phyloP scores from a whole-genome alignment of 35 echinoderm and acorn worm species.

The Nesometra sesokonis region DNA sequence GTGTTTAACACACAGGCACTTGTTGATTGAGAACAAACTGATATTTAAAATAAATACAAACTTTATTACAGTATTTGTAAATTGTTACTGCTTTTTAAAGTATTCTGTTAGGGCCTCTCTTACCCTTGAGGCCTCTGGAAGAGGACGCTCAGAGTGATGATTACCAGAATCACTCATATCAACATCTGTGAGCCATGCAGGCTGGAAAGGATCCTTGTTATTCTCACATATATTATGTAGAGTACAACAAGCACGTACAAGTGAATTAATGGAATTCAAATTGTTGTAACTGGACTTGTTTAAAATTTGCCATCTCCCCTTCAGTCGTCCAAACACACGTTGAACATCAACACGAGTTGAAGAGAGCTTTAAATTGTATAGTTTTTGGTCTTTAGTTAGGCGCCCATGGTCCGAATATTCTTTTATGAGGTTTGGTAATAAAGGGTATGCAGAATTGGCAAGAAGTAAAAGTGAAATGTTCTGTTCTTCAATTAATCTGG shows the following conservation, averaged over 20 bases:
- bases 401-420: background rate
- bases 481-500: background rate
- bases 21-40: too few relatives aligned
- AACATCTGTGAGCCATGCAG: background rate
- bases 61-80: too few relatives aligned
- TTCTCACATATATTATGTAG: conserved; percentile 16
- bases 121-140: background rate
- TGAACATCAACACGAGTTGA: background rate
- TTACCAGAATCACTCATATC: background rate
- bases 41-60: too few relatives aligned
- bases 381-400: background rate
- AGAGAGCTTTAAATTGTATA: background rate
- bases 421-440: background rate
- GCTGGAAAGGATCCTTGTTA: background rate
- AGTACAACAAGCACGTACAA: conserved; percentile 17
- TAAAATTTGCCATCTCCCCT: conserved; percentile 5
- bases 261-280: background rate
- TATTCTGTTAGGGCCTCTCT: background rate
- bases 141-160: background rate
- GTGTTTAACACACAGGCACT: too few relatives aligned
- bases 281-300: conserved; percentile 8
- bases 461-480: conserved; percentile 21
- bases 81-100: background rate
- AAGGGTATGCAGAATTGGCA: conserved; percentile 22
- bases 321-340: conserved; percentile 6